Conservation (phyloP, 2,888 invertebrate species). For the Meandrusa payeni region DNA sequence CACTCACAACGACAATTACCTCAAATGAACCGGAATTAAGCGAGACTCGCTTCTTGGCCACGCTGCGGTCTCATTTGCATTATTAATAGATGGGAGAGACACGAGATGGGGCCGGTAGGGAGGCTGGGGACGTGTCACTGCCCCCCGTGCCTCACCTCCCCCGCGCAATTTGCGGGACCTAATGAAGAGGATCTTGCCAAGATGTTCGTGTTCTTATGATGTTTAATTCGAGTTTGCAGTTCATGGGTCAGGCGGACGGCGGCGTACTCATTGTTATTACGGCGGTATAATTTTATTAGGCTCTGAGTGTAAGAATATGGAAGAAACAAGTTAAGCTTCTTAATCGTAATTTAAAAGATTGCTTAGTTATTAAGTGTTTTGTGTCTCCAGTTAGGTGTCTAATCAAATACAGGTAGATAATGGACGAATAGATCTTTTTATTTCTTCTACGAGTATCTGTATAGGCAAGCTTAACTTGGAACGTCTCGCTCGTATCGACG, state of each 20-base stretch:
- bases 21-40: slow-evolving; percentile 81
- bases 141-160: slow-evolving; percentile 44
- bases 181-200: slow-evolving; percentile 79
- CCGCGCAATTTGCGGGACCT: slow-evolving; percentile 71
- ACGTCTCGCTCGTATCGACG: no score
- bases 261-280: slow-evolving; percentile 69
- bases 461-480: no score
- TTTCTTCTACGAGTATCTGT: no score
- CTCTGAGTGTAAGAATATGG: slow-evolving; percentile 10
- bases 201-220: slow-evolving; percentile 79
- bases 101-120: slow-evolving; percentile 36
- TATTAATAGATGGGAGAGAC: slow-evolving; percentile 74
- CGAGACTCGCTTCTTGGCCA: slow-evolving; percentile 77
- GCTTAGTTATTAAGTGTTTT: no score
- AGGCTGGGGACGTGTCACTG: slow-evolving; percentile 58
- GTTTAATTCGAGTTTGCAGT: slow-evolving; percentile 77
- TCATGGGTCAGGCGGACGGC: slow-evolving; percentile 63
- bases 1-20: slow-evolving; percentile 77
- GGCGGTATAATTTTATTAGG: slow-evolving; percentile 37
- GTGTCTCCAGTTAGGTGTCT: no score
- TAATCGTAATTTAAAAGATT: no score
- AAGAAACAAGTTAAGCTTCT: slow-evolving; percentile 17
- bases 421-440: no score
- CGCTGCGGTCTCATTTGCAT: slow-evolving; percentile 80
- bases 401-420: no score